Evolutionary conservation across 1,140 invertebrate genomes (phyloP).

Genomic region (Ooceraea biroi): DNA sequence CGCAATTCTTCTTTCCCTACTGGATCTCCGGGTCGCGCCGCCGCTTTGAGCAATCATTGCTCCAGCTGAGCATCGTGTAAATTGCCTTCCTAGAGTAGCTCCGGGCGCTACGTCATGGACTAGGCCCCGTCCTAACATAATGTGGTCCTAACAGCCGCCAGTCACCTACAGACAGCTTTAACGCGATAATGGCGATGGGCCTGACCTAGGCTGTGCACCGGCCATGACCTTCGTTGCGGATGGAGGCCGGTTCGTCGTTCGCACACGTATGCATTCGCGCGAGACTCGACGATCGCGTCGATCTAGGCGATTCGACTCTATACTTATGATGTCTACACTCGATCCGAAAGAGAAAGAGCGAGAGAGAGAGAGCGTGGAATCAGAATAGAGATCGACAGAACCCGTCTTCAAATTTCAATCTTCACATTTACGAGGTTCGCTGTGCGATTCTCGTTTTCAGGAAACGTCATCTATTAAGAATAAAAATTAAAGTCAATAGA

Average conservation of each 20-base stretch:
- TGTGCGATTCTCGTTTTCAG: too few species aligned
- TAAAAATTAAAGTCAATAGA: background rate
- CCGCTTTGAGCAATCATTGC: constrained; percentile 47
- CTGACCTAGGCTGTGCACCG: constrained; percentile 84
- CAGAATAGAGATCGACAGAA: too few species aligned
- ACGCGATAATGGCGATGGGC: constrained; percentile 83
- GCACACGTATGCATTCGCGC: constrained; percentile 52
- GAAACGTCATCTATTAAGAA: background rate
- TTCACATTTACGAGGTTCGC: too few species aligned
- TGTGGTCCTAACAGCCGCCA: constrained; percentile 72
- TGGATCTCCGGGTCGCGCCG: constrained; percentile 37
- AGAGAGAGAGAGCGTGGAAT: too few species aligned
- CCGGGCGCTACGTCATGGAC: constrained; percentile 46
- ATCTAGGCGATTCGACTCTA: constrained; percentile 38
- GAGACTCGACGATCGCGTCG: constrained; percentile 31
- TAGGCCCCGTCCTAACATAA: constrained; percentile 63
- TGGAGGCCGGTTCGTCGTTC: constrained; percentile 76
- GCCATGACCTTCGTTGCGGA: constrained; percentile 83
- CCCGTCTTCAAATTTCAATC: too few species aligned
- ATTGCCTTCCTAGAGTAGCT: constrained; percentile 52
- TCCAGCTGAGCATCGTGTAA: constrained; percentile 60
- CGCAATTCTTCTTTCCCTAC: background rate
- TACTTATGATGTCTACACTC: constrained; percentile 24
- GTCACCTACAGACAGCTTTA: constrained; percentile 76
- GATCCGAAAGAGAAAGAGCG: constrained; percentile 2